Evolutionary conservation across 2,797 vertebrate genomes (phyloP), one percentile per base, ranked within the genome.

Genomic region (Carapus acus): DNA sequence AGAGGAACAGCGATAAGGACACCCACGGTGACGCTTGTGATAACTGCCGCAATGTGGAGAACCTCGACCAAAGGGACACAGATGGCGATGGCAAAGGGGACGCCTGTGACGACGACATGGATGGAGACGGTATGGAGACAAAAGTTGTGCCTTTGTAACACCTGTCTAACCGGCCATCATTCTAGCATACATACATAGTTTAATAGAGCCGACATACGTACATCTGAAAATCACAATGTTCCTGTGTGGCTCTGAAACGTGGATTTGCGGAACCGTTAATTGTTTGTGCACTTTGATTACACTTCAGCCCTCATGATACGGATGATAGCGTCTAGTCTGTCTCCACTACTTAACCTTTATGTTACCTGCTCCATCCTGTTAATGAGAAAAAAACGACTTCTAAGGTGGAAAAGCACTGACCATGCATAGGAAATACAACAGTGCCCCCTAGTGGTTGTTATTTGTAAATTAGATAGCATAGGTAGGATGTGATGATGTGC

Each of bases 41-140:
- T 63, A 99, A 99, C 79, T 99, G 96, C 22, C 85, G 83, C 34
- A 69, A 49, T 11, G 83, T 92, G 65, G 83, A 93, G 52, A 99
- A 98, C 80, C 90, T 93, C 2, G 96, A 98, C 84, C 96, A 99
- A 80, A 88, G 86, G 59, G 96, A 98, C 84, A 98, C 96, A 0
- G 96, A 99, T 62, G 62, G 79, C 15, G 94, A 98, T 17, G 93
- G 94, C 50, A 92, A 84, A 73, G 96, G 96, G 60, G 96, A 98
- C 20, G 89, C 92, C 69, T 99, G 96, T 23, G 96, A 99, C 41
- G 92, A 98, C 11, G 96, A 99, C 86, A 98, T 98, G 90, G 96
- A 99, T 55, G 92, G 93, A 76, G 96, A 99, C n/a, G 94, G 96
- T 97, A 76, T 20, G 67, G 36, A 58, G 52, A 66, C 27, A 54